Evolutionary conservation across 2,888 invertebrate genomes (phyloP), one percentile per base, ranked within the genome.

Genomic region (Pardosa pseudoannulata): DNA sequence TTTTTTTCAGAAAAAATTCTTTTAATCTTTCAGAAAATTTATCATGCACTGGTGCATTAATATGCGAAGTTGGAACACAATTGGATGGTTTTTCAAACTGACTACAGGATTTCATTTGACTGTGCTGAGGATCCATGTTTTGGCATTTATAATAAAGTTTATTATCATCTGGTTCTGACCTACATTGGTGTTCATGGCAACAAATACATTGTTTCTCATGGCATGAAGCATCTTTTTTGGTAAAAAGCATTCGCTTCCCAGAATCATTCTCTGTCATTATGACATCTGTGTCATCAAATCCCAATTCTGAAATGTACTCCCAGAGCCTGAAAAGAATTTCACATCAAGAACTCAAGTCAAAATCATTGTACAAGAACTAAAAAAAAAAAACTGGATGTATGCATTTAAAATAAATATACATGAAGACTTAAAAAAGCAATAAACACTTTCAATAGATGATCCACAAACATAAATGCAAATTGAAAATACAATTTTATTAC

Each of bases 291-390:
- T 13, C 36, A 29, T 70, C 81, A 64, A 70, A 62, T 32, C 70
- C 81, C 3, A 75, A 50, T 41, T 75, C 50, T 41, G 56, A 23
- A 16, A 78, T 56, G 11, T 65, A 85, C 19, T 78, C 83, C 73
- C 78, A 85, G 13, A 85, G 32, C 1, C 83, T 85, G n/a, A 27
- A 72, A 72, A 16, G 39, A 19, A 9, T 7, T 36, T 36, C 9
- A 36, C n/a, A n/a, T n/a, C n/a, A n/a, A n/a, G n/a, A n/a, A n/a
- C n/a, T n/a, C n/a, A n/a, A n/a, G n/a, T n/a, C n/a, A n/a, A n/a
- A n/a, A n/a, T n/a, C n/a, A n/a, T n/a, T n/a, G n/a, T n/a, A n/a
- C n/a, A n/a, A n/a, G n/a, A n/a, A n/a, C n/a, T n/a, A n/a, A n/a
- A n/a, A n/a, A n/a, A n/a, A n/a, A n/a, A n/a, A n/a, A n/a, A n/a